phyloP scores from a whole-genome alignment of 2,113 vertebrate species.

The Thinocorus orbignyianus region DNA sequence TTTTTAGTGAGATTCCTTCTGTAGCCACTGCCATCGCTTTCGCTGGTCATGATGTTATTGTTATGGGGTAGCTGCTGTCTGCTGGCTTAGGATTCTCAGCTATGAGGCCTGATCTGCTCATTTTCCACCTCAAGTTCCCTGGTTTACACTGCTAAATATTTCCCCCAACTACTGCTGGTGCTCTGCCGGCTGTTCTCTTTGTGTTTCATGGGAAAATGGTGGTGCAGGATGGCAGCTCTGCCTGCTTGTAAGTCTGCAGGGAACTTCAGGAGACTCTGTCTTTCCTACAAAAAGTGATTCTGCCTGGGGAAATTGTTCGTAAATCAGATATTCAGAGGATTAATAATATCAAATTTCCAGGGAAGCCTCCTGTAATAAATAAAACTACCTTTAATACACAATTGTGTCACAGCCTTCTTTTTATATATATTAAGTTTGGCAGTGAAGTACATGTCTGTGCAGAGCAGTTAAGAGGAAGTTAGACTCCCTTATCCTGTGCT shows the following conservation, averaged over 20 bases:
- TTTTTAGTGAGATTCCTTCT: not conserved
- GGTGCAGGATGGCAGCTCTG: not conserved
- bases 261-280: constrained; percentile 39
- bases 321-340: constrained; percentile 49
- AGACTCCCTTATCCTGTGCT: not conserved
- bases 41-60: not conserved
- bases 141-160: not conserved
- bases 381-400: not conserved
- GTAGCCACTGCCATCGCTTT: not conserved
- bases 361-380: constrained; percentile 25
- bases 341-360: constrained; percentile 55
- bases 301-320: constrained; percentile 21
- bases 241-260: constrained; percentile 38
- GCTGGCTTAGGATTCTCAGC: not conserved
- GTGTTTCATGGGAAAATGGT: not conserved
- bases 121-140: not conserved
- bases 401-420: not conserved
- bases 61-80: not conserved
- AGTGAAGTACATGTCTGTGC: not conserved
- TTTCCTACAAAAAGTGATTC: constrained; percentile 52
- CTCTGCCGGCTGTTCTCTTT: not conserved
- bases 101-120: not conserved
- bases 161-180: not conserved
- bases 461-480: not conserved
- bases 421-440: not conserved